Evolutionary conservation across 2,888 invertebrate species (phyloP).

Genomic region (Clepsis dumicolana): DNA sequence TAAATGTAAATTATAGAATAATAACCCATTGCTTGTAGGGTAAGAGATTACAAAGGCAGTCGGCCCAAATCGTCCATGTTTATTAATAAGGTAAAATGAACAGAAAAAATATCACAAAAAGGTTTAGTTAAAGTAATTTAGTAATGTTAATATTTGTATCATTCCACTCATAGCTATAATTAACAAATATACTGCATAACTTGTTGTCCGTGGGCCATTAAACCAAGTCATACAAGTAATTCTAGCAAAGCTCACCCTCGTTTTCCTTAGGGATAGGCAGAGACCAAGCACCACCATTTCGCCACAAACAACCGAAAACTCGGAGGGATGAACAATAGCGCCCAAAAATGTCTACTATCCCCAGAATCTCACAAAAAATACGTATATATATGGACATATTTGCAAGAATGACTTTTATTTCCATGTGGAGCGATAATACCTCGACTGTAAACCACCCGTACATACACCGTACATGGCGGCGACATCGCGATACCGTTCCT

Average conservation of each 20-base stretch:
- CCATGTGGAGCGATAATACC: background rate
- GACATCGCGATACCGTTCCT: conserved; percentile 35
- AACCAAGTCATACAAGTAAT: no score
- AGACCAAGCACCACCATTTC: no score
- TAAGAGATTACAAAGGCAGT: background rate
- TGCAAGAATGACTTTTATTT: background rate
- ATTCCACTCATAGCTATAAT: no score
- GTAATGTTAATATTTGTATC: no score
- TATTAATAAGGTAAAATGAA: background rate
- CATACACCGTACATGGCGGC: conserved; percentile 10
- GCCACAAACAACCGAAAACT: no score
- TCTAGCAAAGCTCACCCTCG: no score
- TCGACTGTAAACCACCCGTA: background rate
- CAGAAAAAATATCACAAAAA: background rate
- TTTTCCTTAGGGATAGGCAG: no score
- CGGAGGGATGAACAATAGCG: no score
- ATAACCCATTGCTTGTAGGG: background rate
- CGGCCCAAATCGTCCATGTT: background rate
- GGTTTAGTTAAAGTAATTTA: background rate
- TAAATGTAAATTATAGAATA: conserved; percentile 9
- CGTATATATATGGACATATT: background rate
- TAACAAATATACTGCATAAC: no score
- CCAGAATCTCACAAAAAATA: no score
- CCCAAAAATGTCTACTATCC: no score
- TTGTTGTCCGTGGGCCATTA: no score